Conservation (phyloP, 2,888 invertebrate genomes). For the Mellilla xanthometata region DNA sequence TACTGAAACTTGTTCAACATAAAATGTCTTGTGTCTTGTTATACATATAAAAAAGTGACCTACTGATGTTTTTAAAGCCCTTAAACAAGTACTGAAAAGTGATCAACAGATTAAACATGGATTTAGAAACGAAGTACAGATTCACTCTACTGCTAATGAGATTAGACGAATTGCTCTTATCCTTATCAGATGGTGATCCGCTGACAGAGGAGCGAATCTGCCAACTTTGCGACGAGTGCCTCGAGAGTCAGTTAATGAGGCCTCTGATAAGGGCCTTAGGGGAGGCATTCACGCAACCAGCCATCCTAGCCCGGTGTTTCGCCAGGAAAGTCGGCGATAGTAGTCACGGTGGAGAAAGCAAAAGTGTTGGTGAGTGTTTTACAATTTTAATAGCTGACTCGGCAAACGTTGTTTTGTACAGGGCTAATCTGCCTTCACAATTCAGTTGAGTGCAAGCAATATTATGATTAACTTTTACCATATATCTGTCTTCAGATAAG, state of each 20-base stretch:
- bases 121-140: slow-evolving; percentile 25
- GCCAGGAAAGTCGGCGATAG: slow-evolving; percentile 61
- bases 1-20: too few species aligned
- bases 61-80: too few species aligned
- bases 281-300: slow-evolving; percentile 86
- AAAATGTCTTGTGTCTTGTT: too few species aligned
- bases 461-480: too few species aligned
- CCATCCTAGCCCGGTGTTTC: slow-evolving; percentile 87
- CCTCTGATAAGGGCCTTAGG: slow-evolving; percentile 89
- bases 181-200: slow-evolving; percentile 64
- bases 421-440: too few species aligned
- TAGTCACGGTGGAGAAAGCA: slow-evolving; percentile 34
- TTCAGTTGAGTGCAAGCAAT: too few species aligned
- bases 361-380: slow-evolving; percentile 52
- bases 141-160: slow-evolving; percentile 36
- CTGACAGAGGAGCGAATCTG: slow-evolving; percentile 90
- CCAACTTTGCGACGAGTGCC: slow-evolving; percentile 89
- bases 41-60: too few species aligned
- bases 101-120: not conserved
- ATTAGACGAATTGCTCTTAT: slow-evolving; percentile 39
- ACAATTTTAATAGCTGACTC: too few species aligned
- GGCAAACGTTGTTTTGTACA: too few species aligned
- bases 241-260: slow-evolving; percentile 86
- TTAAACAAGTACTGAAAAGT: too few species aligned
- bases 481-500: slow-evolving; percentile 55